A percentile compares a stretch with the other conserved stretches of the same genome.
These are phyloP conservation scores for Pectinophora gossypiella DNA, from an alignment of 1,140 invertebrate species.

Conservation along the genomic window DNA sequence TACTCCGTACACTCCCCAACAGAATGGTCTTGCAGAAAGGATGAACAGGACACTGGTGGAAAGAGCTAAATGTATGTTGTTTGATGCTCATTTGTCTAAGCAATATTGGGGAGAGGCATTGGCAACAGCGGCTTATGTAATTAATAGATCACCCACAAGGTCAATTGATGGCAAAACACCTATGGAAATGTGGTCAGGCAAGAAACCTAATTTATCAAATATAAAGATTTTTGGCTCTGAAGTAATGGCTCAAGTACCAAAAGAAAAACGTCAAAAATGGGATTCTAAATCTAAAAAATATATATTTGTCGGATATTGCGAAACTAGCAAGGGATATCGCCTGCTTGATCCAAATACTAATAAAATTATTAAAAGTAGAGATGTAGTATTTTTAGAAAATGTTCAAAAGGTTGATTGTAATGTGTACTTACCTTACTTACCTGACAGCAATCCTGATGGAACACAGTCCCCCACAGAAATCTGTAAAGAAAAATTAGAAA, in stretches of 20 bases:
- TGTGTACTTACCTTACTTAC: too few species aligned
- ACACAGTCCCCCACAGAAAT: too few species aligned
- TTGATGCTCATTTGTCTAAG: not conserved
- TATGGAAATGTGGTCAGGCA: not conserved
- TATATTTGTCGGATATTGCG: not conserved
- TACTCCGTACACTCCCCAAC: constrained; percentile 2
- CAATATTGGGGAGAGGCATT: not conserved
- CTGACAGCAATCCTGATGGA: too few species aligned
- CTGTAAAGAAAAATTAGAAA: too few species aligned
- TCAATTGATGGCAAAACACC: not conserved
- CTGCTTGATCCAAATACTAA: too few species aligned
- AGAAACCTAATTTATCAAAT: not conserved
- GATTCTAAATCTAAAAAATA: not conserved
- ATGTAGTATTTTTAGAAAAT: not conserved
- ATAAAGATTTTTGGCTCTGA: not conserved
- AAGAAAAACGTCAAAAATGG: not conserved
- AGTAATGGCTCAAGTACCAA: not conserved
- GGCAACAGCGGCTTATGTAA: not conserved
- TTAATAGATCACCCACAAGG: not conserved
- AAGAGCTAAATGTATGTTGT: not conserved
- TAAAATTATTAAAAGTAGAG: too few species aligned
- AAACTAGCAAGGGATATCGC: too few species aligned
- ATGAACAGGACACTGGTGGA: not conserved
- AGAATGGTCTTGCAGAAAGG: not conserved
- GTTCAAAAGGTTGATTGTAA: not conserved